Evolutionary conservation across 2,888 invertebrate species (phyloP).

Genomic region (Meteorus colon): DNA sequence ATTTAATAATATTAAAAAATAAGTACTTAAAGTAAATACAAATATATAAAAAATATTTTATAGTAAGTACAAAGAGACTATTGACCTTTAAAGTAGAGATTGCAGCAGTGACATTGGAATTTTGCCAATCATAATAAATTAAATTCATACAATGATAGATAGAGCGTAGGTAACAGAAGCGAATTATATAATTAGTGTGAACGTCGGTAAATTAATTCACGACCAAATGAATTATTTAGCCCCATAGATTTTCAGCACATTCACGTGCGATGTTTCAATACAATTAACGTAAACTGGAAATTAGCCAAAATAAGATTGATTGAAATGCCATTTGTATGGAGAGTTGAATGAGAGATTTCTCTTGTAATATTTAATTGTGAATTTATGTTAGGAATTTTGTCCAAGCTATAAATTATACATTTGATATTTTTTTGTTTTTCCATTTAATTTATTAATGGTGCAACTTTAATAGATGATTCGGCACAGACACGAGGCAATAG

Average conservation of each 20-base stretch:
- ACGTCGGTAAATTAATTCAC: background rate
- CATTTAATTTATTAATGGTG: background rate
- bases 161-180: background rate
- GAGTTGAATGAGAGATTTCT: background rate
- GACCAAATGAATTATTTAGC: background rate
- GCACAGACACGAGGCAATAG: constrained; percentile 3
- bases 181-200: background rate
- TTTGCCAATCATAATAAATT: constrained; percentile 40
- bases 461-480: constrained; percentile 7
- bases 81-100: constrained; percentile 52
- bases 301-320: no score
- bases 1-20: background rate
- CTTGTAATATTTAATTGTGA: background rate
- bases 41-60: background rate
- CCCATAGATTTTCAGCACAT: background rate
- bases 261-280: background rate
- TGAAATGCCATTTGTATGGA: background rate
- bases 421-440: background rate
- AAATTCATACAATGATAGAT: background rate
- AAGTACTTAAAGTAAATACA: background rate
- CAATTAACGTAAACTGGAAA: background rate
- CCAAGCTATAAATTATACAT: background rate
- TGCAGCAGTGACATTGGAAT: constrained; percentile 40
- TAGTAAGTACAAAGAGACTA: constrained; percentile 32
- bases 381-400: background rate